phyloP scores from a whole-genome alignment of 2,113 vertebrate species.

The Calonectris borealis region DNA sequence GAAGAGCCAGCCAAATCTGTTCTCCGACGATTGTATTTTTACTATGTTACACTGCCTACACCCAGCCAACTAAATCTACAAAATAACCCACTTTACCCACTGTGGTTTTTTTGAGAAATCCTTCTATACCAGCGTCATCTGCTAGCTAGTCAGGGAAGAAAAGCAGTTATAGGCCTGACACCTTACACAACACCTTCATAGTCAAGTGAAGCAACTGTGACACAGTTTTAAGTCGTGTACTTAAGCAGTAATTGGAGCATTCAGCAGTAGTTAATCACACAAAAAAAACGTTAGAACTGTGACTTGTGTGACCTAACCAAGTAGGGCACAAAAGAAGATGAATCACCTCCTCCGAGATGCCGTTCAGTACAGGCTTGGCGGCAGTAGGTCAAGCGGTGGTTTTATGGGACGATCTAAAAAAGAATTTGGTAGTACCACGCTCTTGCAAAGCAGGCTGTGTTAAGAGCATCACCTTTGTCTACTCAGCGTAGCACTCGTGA shows the following conservation, averaged over 20 bases:
- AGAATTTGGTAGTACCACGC: background rate
- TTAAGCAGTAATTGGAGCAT: background rate
- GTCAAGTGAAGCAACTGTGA: too few relatives aligned
- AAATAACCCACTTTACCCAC: background rate
- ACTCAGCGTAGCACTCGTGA: rapidly evolving
- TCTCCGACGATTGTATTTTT: background rate
- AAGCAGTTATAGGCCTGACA: too few relatives aligned
- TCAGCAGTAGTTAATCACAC: too few relatives aligned
- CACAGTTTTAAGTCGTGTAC: too few relatives aligned
- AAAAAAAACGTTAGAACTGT: background rate
- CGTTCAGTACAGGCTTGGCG: background rate
- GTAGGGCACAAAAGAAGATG: too few relatives aligned
- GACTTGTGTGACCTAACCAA: background rate
- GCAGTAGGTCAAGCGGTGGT: background rate
- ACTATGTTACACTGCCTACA: background rate
- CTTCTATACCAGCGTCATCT: rapidly evolving
- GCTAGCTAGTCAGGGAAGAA: background rate
- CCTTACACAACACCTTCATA: too few relatives aligned
- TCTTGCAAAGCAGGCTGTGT: background rate
- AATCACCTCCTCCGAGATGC: background rate
- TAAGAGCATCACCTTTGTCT: background rate
- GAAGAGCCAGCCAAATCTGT: background rate
- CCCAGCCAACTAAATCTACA: background rate
- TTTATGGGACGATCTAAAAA: background rate
- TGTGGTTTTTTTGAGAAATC: background rate